Conservation (phyloP, 2,797 vertebrate genomes). For the Brachyalestes nurse region DNA sequence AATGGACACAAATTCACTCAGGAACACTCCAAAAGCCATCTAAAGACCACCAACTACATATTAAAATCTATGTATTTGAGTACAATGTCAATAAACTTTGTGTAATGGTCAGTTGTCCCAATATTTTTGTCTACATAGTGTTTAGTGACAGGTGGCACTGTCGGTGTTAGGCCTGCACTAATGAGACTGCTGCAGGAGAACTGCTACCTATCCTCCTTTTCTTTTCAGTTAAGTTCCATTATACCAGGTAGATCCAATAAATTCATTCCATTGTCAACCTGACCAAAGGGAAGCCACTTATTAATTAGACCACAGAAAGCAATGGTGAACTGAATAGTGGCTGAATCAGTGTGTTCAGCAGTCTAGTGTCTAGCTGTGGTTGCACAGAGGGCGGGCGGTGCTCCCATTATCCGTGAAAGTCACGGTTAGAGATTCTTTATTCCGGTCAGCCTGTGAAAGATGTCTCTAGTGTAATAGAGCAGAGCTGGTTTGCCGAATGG, state of each 20-base stretch:
- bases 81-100: too few species aligned
- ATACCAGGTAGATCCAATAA: conserved; percentile 13
- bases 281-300: neutral
- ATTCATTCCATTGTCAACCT: neutral
- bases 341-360: neutral
- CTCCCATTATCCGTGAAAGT: neutral
- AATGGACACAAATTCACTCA: too few species aligned
- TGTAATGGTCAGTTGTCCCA: too few species aligned
- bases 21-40: too few species aligned
- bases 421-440: conserved; percentile 10
- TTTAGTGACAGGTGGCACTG: conserved; percentile 15
- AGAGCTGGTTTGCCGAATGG: neutral
- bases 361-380: neutral
- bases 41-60: too few species aligned
- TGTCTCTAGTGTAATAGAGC: neutral
- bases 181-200: conserved; percentile 27
- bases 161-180: conserved; percentile 8
- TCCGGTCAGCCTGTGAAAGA: conserved; percentile 15
- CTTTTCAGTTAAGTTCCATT: conserved; percentile 23
- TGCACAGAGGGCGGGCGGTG: neutral
- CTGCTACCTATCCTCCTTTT: neutral
- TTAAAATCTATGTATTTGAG: too few species aligned
- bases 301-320: conserved; percentile 32
- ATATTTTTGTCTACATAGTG: neutral
- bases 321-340: conserved; percentile 6